Base-by-base conservation (phyloP, 2,888 invertebrate genomes). In the Hymenopus coronatus region DNA sequence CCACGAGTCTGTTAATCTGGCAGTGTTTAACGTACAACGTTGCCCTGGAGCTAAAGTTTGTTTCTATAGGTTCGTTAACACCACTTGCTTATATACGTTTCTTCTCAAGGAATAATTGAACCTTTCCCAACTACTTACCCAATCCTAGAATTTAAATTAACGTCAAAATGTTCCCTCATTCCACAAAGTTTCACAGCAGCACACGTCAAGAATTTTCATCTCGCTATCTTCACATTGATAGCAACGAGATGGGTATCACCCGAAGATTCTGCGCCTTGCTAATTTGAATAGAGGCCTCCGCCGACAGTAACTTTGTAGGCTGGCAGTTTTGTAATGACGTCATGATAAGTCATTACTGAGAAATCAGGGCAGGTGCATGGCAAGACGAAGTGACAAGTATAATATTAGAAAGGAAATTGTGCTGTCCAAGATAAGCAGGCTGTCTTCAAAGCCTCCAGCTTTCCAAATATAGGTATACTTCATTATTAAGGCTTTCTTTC, bases 61-160 rank as follows among this genome's bases (percentile, higher is more conserved):
- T 70, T 70, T 70, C 54, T 70, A 70, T 70, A 70, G 54, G 54
- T 70, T 70, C 54, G 54, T 70, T 70, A 70, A 20, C 54, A 70
- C 54, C 54, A 70, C 54, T 70, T 70, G 54, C 54, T 70, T 70
- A 70, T 70, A 70, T 70, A 70, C 14, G 25, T 70, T 70, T 70
- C 54, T 70, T 70, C 54, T 70, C 54, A 3, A 70, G 82, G 8
- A 40, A 87, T 87, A 87, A 87, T 87, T 87, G 87, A 87, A 87
- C 87, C 82, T n/a, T 82, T 25, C 54, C 54, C 54, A 70, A 70
- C 54, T 70, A 70, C 54, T 70, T 70, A 70, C 54, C 54, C 25
- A 20, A 70, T 20, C 33, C 82, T 82, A 87, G 82, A 87, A 87
- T 87, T 87, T 87, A 87, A 87, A 87, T 87, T 87, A 87, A 87